These are phyloP conservation scores for Odontomachus brunneus DNA, from an alignment of 1,140 invertebrate species.

Conservation along the genomic window DNA sequence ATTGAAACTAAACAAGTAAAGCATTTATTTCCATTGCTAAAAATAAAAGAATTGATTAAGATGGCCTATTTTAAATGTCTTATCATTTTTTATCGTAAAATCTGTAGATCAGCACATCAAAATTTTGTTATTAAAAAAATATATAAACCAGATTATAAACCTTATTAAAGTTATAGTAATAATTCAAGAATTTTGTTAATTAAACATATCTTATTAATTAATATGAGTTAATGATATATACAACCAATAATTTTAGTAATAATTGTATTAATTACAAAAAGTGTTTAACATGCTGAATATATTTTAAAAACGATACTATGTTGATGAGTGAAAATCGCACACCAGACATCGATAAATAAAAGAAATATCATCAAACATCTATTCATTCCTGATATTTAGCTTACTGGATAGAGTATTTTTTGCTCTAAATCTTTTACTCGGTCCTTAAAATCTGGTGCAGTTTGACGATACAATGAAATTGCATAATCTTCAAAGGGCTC, in stretches of 20 bases:
- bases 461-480: conserved; percentile 91
- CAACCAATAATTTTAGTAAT: conserved; percentile 28
- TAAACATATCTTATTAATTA: conserved; percentile 34
- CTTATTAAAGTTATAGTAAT: no score
- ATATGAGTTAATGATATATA: neutral
- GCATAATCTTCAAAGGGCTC: conserved; percentile 91
- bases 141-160: no score
- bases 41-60: no score
- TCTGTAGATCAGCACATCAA: no score
- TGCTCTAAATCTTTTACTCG: conserved; percentile 91
- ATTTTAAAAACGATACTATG: conserved; percentile 46
- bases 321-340: conserved; percentile 2
- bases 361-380: conserved; percentile 48
- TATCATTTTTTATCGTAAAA: no score
- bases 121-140: no score
- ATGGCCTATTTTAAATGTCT: no score
- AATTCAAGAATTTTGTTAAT: conserved; percentile 8
- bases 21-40: no score
- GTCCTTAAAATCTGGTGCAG: conserved; percentile 91
- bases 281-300: neutral
- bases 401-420: conserved; percentile 91
- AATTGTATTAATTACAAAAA: conserved; percentile 36
- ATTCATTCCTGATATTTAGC: conserved; percentile 73
- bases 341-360: neutral
- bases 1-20: no score